These are phyloP conservation scores for Calosoma granatense DNA, from an alignment of 1,140 invertebrate genomes.

Conservation along the genomic window DNA sequence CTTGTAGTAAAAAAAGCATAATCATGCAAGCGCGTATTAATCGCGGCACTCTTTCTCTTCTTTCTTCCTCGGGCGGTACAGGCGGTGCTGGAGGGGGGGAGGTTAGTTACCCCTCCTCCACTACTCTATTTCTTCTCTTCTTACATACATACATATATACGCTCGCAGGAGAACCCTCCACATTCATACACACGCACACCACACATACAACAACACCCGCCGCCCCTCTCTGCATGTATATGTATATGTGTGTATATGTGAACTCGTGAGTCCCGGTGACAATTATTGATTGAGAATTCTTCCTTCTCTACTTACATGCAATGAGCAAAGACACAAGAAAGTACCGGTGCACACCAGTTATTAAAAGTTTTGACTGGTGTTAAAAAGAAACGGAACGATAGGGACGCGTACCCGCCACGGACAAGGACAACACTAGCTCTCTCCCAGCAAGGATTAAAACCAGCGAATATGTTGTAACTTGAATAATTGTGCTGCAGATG, in stretches of 20 bases:
- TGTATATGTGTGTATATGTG: too few relatives aligned
- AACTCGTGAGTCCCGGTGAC: conserved; percentile 23
- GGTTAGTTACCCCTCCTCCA: neutral
- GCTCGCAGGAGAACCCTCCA: neutral
- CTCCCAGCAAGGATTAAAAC: conserved; percentile 28
- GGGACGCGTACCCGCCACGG: conserved; percentile 28
- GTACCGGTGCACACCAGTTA: conserved; percentile 25
- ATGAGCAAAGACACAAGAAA: conserved; percentile 27
- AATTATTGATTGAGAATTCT: conserved; percentile 35
- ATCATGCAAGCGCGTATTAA: conserved; percentile 8
- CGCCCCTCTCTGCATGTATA: neutral
- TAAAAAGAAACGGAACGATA: conserved; percentile 32
- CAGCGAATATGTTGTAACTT: conserved; percentile 33
- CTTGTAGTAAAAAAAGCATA: neutral
- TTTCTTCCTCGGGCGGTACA: neutral
- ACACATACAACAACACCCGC: too few relatives aligned
- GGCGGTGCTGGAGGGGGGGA: neutral
- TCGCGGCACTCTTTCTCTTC: neutral
- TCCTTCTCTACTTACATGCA: conserved; percentile 30
- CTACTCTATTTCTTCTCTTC: neutral
- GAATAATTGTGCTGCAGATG: conserved; percentile 33
- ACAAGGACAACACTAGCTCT: conserved; percentile 23
- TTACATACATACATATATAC: conserved; percentile 1
- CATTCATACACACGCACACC: neutral
- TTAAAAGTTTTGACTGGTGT: conserved; percentile 33